phyloP scores from a whole-genome alignment of 2,888 invertebrate genomes.

The Bembecia ichneumoniformis region DNA sequence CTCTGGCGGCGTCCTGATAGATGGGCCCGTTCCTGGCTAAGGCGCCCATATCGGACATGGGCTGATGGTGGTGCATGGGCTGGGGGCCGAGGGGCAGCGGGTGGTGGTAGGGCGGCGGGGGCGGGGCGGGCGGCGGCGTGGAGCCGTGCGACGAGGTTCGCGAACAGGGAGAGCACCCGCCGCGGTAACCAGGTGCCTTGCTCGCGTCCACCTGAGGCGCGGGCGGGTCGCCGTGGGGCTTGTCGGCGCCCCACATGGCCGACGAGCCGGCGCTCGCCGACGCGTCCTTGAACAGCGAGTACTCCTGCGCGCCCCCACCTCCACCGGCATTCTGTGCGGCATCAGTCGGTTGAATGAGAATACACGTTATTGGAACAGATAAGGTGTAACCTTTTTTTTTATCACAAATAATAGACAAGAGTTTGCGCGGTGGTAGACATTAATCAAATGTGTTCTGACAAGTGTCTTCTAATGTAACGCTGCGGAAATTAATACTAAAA shows the following conservation, averaged over 20 bases:
- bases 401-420: too few species aligned
- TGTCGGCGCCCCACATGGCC: constrained; percentile 60
- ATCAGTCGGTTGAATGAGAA: too few species aligned
- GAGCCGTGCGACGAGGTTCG: constrained; percentile 64
- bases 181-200: constrained; percentile 92
- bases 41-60: constrained; percentile 47
- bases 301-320: constrained; percentile 76
- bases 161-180: constrained; percentile 81
- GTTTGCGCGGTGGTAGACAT: too few species aligned
- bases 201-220: constrained; percentile 82
- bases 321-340: constrained; percentile 28
- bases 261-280: constrained; percentile 50
- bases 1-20: constrained; percentile 60
- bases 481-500: too few species aligned
- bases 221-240: constrained; percentile 53
- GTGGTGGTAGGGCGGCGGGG: constrained; percentile 6
- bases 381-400: too few species aligned
- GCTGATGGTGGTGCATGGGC: constrained; percentile 17
- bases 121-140: constrained; percentile 52
- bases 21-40: constrained; percentile 61
- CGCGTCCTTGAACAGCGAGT: constrained; percentile 89
- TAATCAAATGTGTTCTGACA: too few species aligned
- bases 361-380: constrained; percentile 7
- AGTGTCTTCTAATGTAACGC: too few species aligned
- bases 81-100: constrained; percentile 1